These are phyloP conservation scores for Cotesia congregata DNA, from an alignment of 2,888 invertebrate genomes.

Conservation along the genomic window DNA sequence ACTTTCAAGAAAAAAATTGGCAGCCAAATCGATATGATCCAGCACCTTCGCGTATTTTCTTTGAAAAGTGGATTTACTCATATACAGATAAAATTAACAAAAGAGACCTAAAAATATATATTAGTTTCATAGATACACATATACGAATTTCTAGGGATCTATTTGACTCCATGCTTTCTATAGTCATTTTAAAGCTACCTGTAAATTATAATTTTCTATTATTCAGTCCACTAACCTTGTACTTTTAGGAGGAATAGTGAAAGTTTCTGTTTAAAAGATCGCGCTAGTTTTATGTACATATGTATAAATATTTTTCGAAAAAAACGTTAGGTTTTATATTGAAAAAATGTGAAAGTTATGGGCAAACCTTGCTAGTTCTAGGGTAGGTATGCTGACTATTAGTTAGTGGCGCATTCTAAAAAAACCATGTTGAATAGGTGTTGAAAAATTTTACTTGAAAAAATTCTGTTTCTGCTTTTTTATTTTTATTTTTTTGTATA, in stretches of 20 bases:
- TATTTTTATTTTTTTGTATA: too few species aligned
- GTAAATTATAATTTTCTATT: slow-evolving; percentile 32
- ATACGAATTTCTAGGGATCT: too few species aligned
- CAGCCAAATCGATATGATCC: too few species aligned
- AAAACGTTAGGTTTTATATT: slow-evolving; percentile 31
- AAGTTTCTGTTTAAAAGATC: slow-evolving; percentile 48
- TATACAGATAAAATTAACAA: too few species aligned
- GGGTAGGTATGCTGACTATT: slow-evolving; percentile 51
- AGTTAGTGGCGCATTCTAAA: background rate
- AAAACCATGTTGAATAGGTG: slow-evolving; percentile 52
- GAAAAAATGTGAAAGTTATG: slow-evolving; percentile 65
- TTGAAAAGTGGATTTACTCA: too few species aligned
- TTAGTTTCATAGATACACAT: too few species aligned
- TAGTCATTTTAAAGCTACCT: background rate
- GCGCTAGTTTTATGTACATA: slow-evolving; percentile 27
- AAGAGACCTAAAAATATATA: too few species aligned
- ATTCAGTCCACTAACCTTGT: background rate
- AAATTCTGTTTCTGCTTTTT: slow-evolving; percentile 51
- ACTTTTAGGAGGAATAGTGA: slow-evolving; percentile 39
- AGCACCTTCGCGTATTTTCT: too few species aligned
- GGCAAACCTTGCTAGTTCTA: slow-evolving; percentile 32
- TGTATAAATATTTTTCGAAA: slow-evolving; percentile 22
- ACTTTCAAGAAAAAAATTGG: too few species aligned
- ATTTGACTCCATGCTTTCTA: too few species aligned
- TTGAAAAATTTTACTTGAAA: slow-evolving; percentile 59